Base-by-base conservation (phyloP, 2,888 invertebrate genomes). In the Melipona bicolor region DNA sequence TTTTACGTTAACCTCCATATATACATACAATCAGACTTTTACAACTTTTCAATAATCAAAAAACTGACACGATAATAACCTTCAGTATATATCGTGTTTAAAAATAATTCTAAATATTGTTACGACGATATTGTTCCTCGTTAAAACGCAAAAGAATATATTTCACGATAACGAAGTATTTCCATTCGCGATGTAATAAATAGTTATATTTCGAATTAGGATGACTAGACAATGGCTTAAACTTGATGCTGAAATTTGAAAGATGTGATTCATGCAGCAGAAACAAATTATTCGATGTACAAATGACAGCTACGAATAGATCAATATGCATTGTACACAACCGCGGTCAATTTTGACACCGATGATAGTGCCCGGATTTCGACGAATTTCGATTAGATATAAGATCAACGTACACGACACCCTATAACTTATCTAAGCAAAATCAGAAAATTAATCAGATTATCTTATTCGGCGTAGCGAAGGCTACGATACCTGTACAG, bases 241-340 rank as follows among this genome's bases (percentile, higher is more conserved):
- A 59, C 6, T 67, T 11, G 24, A 70, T 19, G 15, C 24, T 19
- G 19, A 70, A 32, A 85, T 84, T 84, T 24, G 43, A 61, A 65
- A 77, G 36, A 82, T 70, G 69, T 76, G 83, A 87, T 89, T 87
- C 84, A 83, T 83, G 68, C 73, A 72, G 65, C 56, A 71, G 83
- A 81, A 83, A 86, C 77, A 87, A 87, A 86, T 87, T 88, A 84
- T 88, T 89, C 82, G 88, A 88, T 81, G 79, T 83, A 83, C 80
- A 87, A 90, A 89, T 92, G 91, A 92, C 91, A 92, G 89, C 82
- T 86, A 89, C 84, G 88, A 86, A 88, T 87, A 92, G 91, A 93
- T 93, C 92, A 91, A 93, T 93, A 92, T 92, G 87, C 89, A 92
- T 91, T 88, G 91, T 91, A 89, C 89, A 91, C 90, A 91, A 88